Conservation (phyloP, 2,113 vertebrate species). For the Prietella phreatophila region DNA sequence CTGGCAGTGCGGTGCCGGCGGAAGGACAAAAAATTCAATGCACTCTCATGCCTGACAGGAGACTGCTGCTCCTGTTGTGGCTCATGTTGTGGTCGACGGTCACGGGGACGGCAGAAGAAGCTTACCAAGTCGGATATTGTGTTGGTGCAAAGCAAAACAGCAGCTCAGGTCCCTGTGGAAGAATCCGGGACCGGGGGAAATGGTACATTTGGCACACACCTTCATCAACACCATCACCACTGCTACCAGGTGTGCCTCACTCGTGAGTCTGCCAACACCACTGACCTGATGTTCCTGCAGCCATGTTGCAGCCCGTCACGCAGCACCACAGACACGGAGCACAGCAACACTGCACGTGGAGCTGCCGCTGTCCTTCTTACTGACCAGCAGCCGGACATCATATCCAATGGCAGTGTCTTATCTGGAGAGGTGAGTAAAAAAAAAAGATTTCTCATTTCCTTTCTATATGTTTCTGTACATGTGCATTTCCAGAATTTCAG, state of each 20-base stretch:
- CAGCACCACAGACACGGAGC: conserved; percentile 87
- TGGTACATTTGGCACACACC: conserved; percentile 71
- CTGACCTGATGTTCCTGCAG: conserved; percentile 98
- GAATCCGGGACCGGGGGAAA: conserved; percentile 86
- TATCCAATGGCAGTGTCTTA: conserved; percentile 95
- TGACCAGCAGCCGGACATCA: conserved; percentile 96
- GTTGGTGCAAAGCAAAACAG: conserved; percentile 88
- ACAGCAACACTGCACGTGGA: conserved; percentile 76
- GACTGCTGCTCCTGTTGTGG: conserved; percentile 61
- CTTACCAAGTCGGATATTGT: conserved; percentile 98
- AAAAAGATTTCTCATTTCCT: conserved; percentile 69
- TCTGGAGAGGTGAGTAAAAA: conserved; percentile 88
- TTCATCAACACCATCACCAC: conserved; percentile 97
- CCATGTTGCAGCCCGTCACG: conserved; percentile 87
- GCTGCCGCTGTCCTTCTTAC: conserved; percentile 87
- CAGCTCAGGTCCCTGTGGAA: conserved; percentile 82
- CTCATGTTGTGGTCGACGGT: conserved; percentile 80
- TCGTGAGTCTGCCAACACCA: conserved; percentile 97
- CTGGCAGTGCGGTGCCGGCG: conserved; percentile 93
- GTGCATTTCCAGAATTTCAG: background rate
- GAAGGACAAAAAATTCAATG: conserved; percentile 93
- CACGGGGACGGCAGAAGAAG: conserved; percentile 70
- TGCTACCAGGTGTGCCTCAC: conserved; percentile 99
- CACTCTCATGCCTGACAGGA: conserved; percentile 80
- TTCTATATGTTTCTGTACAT: no score